These are phyloP conservation scores for Crenuchus spilurus DNA, from an alignment of 2,797 vertebrate species.

Conservation along the genomic window DNA sequence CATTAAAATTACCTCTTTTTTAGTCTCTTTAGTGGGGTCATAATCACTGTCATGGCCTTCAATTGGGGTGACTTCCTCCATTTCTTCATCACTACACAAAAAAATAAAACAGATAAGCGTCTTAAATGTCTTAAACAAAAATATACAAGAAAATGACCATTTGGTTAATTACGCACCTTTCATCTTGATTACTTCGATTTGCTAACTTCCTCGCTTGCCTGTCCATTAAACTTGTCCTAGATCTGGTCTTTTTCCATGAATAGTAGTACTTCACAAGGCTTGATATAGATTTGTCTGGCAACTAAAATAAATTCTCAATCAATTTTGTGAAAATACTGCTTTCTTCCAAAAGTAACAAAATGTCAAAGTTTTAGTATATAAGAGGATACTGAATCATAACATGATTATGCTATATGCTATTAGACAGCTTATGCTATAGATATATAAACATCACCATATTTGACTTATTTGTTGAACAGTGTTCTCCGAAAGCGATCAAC, in stretches of 20 bases:
- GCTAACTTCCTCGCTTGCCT: conserved; percentile 94
- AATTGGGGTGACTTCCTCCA: conserved; percentile 90
- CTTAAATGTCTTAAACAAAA: not conserved
- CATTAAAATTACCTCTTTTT: conserved; percentile 90
- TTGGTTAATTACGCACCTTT: conserved; percentile 79
- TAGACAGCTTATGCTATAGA: not conserved
- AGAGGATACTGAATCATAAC: not conserved
- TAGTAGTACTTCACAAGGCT: conserved; percentile 99
- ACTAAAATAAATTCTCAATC: conserved; percentile 55
- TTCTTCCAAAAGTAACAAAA: not conserved
- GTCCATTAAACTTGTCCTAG: conserved; percentile 97
- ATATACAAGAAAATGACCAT: not conserved
- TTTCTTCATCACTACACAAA: conserved; percentile 88
- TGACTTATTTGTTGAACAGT: not conserved
- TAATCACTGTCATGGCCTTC: conserved; percentile 96
- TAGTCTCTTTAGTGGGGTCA: conserved; percentile 94
- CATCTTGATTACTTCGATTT: conserved; percentile 89
- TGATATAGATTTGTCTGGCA: conserved; percentile 97
- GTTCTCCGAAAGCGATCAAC: not conserved
- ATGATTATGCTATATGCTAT: not conserved
- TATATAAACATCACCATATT: not conserved
- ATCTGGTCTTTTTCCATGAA: conserved; percentile 98
- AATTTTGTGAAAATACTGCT: not conserved
- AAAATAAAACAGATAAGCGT: conserved; percentile 59
- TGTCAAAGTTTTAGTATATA: too few relatives aligned